Percentiles rank a stretch among this genome's conserved stretches.
Evolutionary conservation across 2,113 vertebrate genomes (phyloP).

Genomic region (Xiphias gladius): DNA sequence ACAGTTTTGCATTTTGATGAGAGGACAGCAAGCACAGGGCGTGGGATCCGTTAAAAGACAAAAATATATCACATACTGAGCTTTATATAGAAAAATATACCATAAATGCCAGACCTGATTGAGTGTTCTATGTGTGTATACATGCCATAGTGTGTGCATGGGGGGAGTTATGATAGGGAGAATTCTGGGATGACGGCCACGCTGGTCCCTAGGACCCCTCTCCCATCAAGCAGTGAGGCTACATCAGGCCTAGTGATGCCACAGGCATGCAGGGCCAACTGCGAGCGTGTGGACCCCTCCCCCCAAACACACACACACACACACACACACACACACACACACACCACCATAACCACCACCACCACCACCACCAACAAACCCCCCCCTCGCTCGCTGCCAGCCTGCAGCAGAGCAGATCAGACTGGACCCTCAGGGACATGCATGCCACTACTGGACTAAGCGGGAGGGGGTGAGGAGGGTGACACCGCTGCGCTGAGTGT

Average conservation of each 20-base stretch:
- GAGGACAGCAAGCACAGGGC: neutral
- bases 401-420: constrained; percentile 61
- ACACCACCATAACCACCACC: neutral
- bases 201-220: constrained; percentile 30
- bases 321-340: too few relatives aligned
- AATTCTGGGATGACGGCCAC: constrained; percentile 25
- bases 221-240: too few relatives aligned
- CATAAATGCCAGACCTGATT: neutral
- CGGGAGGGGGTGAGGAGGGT: constrained; percentile 19
- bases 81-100: neutral
- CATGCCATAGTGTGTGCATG: neutral
- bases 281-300: neutral
- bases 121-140: neutral
- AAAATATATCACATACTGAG: neutral
- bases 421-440: constrained; percentile 55
- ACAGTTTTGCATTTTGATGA: constrained; percentile 10
- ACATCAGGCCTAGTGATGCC: constrained; percentile 56
- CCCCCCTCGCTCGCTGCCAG: neutral
- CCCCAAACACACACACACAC: neutral
- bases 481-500: constrained; percentile 30
- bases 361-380: neutral
- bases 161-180: constrained; percentile 1
- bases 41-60: neutral
- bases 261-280: constrained; percentile 64
- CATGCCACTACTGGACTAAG: constrained; percentile 36